Evolutionary conservation across 1,140 invertebrate species (phyloP), one percentile per base, ranked within the genome.

Genomic region (Mactra quadrangularis): DNA sequence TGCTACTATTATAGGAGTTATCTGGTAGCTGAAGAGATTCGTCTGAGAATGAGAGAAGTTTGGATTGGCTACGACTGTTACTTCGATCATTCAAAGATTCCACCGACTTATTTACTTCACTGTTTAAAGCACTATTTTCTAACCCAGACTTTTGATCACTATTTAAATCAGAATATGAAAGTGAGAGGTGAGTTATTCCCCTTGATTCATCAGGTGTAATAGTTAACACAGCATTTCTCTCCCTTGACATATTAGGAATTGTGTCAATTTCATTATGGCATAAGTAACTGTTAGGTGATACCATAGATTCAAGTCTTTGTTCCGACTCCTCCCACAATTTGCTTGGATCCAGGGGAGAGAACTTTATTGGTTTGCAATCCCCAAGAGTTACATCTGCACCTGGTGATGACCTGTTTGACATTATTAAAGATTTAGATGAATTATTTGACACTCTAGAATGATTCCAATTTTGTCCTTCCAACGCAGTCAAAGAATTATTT

Each of bases 281-380:
- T 22, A 71, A 47, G 29, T 50, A 71, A 33, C 53, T 71, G n/a
- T 31, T 81, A 25, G 35, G 22, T 1, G n/a, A 45, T 11, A 68
- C 35, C 17, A 50, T 57, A 4, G 29, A 0, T 17, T 11, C 45
- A 9, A 81, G 68, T 66, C 87, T 71, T 13, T 33, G 33, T 35
- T 85, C 47, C 38, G 87, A 85, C 35, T 86, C 70, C 29, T 86
- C 85, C 84, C 85, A 87, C 27, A 88, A 68, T 62, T 85, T 88
- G 9, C 66, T 76, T 33, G 84, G 72, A 68, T 88, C 87, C n/a
- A 88, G 72, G 3, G 87, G 87, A 22, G 87, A 88, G 11, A 84
- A 57, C 29, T 25, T 57, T 9, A 59, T 22, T 35, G 76, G 75
- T 9, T 64, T 64, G 1, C 41, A 15, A 11, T 52, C 35, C 13